Base-by-base conservation (phyloP, 1,140 invertebrate genomes). In the Drosophila sturtevanti region DNA sequence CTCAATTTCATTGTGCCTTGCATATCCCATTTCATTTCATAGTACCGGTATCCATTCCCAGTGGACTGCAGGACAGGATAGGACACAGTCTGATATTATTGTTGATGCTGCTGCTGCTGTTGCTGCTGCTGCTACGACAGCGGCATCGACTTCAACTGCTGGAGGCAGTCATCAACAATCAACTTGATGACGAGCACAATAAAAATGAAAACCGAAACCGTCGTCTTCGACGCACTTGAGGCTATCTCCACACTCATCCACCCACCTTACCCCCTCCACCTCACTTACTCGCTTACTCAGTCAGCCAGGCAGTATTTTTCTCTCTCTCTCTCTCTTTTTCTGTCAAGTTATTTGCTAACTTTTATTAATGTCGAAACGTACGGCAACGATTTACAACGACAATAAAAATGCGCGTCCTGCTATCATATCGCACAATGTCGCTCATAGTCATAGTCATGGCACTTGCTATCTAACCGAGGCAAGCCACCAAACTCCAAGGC, bases 311-410 rank as follows among this genome's bases (percentile, higher is more conserved):
- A 69, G 61, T 69, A 6, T 22, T n/a, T 22, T 37, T 24, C 38
- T 14, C 59, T 68, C 16, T 37, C 44, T 48, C 14, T 56, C 66
- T 63, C 68, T 61, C 61, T 68, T 64, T 68, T 74, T 87, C 65
- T 81, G 81, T 87, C 80, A 69, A 89, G 84, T 89, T 89, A 89
- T 89, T 89, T 89, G 84, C 84, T 89, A 89, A 89, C 84, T 89
- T 89, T 89, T 89, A 89, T 89, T 89, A 89, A 89, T 89, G 84
- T 87, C 79, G 84, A 89, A 89, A 89, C 84, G 84, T 89, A 89
- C 79, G 79, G 85, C 85, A 89, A 89, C 84, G 84, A 89, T 89
- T 89, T 89, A 89, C 84, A 89, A 89, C 84, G 85, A 89, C 84
- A 89, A 89, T 89, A 89, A 89, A 56, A 89, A 81, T 71, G 79